Percentiles rank a stretch among this genome's conserved stretches.
Evolutionary conservation across 2,797 vertebrate species (phyloP).

Genomic region (Neosalanx taihuensis): DNA sequence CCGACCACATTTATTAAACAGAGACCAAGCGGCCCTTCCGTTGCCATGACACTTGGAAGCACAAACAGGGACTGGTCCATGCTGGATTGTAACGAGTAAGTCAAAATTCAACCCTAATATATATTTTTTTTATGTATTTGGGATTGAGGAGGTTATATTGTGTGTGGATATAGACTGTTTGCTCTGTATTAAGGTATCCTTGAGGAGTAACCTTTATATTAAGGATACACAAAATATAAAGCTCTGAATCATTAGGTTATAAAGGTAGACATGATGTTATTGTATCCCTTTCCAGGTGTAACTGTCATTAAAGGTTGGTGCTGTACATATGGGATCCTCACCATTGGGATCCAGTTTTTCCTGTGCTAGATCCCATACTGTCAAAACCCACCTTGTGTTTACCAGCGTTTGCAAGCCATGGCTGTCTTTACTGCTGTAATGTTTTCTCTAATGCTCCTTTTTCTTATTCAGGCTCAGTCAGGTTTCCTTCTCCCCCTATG

Average conservation of each 20-base stretch:
- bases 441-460: conserved; percentile 75
- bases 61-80: conserved; percentile 39
- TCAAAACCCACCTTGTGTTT: conserved; percentile 67
- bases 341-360: conserved; percentile 63
- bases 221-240: background rate
- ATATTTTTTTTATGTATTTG: conserved; percentile 48
- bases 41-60: conserved; percentile 66
- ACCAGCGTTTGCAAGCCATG: conserved; percentile 74
- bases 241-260: background rate
- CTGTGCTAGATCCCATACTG: conserved; percentile 35
- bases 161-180: conserved; percentile 36
- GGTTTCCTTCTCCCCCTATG: conserved; percentile 63
- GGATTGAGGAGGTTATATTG: conserved; percentile 46
- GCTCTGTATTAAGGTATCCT: conserved; percentile 46
- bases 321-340: conserved; percentile 36
- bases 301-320: background rate
- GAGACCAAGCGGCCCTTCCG: conserved; percentile 65
- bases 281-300: background rate
- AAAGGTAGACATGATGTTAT: background rate
- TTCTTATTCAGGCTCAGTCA: conserved; percentile 66
- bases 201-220: conserved; percentile 13
- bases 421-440: conserved; percentile 73
- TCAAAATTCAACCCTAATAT: conserved; percentile 63
- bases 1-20: conserved; percentile 81
- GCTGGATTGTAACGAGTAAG: conserved; percentile 54